Evolutionary conservation across 2,113 vertebrate species (phyloP), one percentile per base, ranked within the genome.

Genomic region (Romanogobio albipinnatus): DNA sequence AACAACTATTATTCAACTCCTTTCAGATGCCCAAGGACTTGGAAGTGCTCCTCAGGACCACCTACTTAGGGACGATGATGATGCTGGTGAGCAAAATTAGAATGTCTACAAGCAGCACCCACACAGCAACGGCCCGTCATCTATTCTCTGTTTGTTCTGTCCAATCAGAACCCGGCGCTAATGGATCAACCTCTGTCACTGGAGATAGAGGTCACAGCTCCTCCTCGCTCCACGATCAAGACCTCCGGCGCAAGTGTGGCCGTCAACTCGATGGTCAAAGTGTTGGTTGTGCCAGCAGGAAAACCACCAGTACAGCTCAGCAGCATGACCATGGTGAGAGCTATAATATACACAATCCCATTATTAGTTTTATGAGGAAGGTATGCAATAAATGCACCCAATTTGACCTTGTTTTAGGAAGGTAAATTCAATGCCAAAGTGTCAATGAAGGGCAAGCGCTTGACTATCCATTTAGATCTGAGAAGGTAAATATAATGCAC

Each of bases 311-410:
- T 98, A 10, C 96, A 95, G 89, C 96, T 99, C 4, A 97, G 96
- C 95, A 98, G 95, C 90, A 96, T 99, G 96, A 96, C 93, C 75
- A 96, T 99, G 98, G 98, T 98, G 89, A 59, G 29, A 14, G 77
- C 91, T 14, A 43, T 22, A 26, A 3, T 61, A 19, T 53, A 47
- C 19, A 78, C 45, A 15, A 47, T 43, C 6, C 5, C 17, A 33
- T 26, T 8, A 36, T 19, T 26, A 8, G 4, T 8, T 59, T 47
- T 39, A 19, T 15, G 5, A 58, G 15, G 9, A 75, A 9, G 26
- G 14, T 8, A 76, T 49, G 24, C 6, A 29, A 19, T 76, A 76
- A 76, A 76, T 53, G 24, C 24, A 24, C 43, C 45, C 19, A 58
- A 49, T 49, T 22, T 26, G 29, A 13, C 26, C 80, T 17, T 68